Percentiles rank a stretch among this genome's conserved stretches.
These are phyloP conservation scores for Peromyscus polionotus DNA, from an alignment of 2,113 vertebrate genomes.

Conservation along the genomic window DNA sequence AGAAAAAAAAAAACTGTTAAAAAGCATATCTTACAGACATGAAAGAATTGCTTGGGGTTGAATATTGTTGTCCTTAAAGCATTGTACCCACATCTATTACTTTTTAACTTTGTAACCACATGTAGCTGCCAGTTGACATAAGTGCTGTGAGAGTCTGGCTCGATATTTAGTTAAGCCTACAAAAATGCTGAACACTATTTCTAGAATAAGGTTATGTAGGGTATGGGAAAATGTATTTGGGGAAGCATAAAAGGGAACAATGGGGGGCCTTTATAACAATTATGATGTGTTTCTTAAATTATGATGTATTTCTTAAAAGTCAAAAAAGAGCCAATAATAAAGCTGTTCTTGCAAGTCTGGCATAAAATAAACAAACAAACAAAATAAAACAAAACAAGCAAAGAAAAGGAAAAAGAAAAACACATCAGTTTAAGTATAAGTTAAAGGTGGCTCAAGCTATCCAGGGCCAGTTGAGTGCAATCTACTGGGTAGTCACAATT, in stretches of 20 bases:
- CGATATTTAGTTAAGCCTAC: neutral
- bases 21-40: neutral
- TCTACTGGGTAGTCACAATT: neutral
- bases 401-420: too few species aligned
- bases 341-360: neutral
- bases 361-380: neutral
- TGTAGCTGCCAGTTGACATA: neutral
- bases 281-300: neutral
- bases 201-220: neutral
- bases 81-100: neutral
- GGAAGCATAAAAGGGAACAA: neutral
- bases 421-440: neutral
- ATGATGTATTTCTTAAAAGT: neutral
- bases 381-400: neutral
- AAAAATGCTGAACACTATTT: neutral
- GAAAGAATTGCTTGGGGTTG: neutral
- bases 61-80: neutral
- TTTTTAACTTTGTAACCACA: neutral
- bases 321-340: neutral
- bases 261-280: neutral
- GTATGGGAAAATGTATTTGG: neutral
- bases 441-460: neutral
- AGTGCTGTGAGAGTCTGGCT: neutral
- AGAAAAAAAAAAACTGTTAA: neutral
- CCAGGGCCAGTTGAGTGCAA: neutral